phyloP scores from a whole-genome alignment of 2,113 vertebrate species.

The Cyanocitta stelleri region DNA sequence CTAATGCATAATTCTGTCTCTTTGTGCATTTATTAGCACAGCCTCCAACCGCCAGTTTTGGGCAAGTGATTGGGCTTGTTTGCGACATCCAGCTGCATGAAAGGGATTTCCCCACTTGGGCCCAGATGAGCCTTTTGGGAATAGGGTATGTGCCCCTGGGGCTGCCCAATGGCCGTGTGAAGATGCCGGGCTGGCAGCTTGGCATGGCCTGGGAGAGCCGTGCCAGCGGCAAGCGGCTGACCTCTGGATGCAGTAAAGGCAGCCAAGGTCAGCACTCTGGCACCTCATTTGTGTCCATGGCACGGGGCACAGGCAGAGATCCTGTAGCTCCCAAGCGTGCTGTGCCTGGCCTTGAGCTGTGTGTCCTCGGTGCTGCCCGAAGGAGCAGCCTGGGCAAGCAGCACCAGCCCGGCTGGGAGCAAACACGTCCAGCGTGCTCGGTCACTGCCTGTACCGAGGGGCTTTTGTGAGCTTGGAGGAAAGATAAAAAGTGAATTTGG shows the following conservation, averaged over 20 bases:
- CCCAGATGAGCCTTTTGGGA: neutral
- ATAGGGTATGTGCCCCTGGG: fast-evolving
- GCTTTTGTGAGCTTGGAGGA: neutral
- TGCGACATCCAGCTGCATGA: neutral
- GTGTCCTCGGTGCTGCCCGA: fast-evolving
- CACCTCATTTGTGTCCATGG: neutral
- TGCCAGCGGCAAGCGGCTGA: fast-evolving
- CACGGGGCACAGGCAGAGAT: neutral
- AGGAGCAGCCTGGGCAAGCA: neutral
- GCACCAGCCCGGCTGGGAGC: fast-evolving
- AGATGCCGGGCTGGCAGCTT: fast-evolving
- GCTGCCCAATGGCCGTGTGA: fast-evolving
- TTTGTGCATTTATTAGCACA: neutral
- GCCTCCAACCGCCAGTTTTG: neutral
- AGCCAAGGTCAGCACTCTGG: neutral
- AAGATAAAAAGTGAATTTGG: neutral
- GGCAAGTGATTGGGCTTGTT: neutral
- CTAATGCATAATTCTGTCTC: neutral
- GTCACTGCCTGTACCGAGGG: neutral
- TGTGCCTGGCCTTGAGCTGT: neutral
- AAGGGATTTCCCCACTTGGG: neutral
- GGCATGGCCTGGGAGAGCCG: neutral
- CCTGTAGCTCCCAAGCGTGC: fast-evolving
- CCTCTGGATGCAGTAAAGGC: neutral
- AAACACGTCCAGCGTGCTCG: fast-evolving